Evolutionary conservation across 2,888 invertebrate genomes (phyloP).

Genomic region (Drosophila subsilvestris): DNA sequence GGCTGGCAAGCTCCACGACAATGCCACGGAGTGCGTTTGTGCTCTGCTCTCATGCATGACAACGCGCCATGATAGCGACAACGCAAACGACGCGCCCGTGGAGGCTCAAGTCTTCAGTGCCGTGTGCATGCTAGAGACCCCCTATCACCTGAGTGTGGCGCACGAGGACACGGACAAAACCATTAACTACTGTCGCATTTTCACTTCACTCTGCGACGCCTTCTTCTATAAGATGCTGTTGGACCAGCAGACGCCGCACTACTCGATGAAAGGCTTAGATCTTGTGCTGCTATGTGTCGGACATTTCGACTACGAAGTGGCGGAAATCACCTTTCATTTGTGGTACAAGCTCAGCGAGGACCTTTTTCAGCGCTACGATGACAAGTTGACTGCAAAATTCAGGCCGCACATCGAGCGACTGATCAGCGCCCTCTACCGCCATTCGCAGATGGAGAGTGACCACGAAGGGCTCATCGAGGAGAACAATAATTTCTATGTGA

Average conservation of each 20-base stretch:
- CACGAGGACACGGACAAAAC: slow-evolving; percentile 97
- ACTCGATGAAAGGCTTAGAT: slow-evolving; percentile 93
- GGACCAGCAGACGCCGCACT: slow-evolving; percentile 87
- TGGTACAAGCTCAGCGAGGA: slow-evolving; percentile 99
- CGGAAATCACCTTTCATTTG: slow-evolving; percentile 96
- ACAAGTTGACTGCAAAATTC: slow-evolving; percentile 92
- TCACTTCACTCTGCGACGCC: slow-evolving; percentile 94
- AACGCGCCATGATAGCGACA: slow-evolving; percentile 81
- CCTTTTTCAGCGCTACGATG: slow-evolving; percentile 94
- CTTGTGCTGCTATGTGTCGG: slow-evolving; percentile 95
- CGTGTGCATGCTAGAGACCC: slow-evolving; percentile 91
- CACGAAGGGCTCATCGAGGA: slow-evolving; percentile 94
- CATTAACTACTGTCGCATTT: slow-evolving; percentile 96
- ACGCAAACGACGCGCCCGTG: slow-evolving; percentile 84
- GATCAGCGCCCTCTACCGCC: slow-evolving; percentile 94
- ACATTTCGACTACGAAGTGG: slow-evolving; percentile 98
- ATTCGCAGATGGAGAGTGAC: slow-evolving; percentile 98
- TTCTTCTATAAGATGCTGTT: slow-evolving; percentile 93
- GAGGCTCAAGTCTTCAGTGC: slow-evolving; percentile 93
- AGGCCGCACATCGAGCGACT: slow-evolving; percentile 95
- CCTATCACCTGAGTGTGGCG: slow-evolving; percentile 95
- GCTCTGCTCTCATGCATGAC: slow-evolving; percentile 93
- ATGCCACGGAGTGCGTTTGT: slow-evolving; percentile 95
- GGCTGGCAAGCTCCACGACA: slow-evolving; percentile 90
- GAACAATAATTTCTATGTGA: slow-evolving; percentile 91